A percentile compares a stretch with the other conserved stretches of the same genome.
Evolutionary conservation across 2,888 invertebrate genomes (phyloP).

Genomic region (Lithodes maja): DNA sequence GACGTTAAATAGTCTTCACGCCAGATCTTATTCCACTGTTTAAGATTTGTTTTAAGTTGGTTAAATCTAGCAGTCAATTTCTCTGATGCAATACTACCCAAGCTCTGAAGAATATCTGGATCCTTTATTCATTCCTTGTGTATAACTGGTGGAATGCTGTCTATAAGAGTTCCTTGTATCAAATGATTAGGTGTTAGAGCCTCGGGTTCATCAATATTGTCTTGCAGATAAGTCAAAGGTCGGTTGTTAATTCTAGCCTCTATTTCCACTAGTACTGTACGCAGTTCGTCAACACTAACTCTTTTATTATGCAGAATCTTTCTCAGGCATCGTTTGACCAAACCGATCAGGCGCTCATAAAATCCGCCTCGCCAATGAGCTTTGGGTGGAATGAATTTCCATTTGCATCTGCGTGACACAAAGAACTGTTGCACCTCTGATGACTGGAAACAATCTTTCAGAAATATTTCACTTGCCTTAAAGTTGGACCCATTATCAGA

Average conservation of each 20-base stretch:
- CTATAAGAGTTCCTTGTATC: not conserved
- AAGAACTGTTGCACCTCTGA: not conserved
- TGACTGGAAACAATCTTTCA: not conserved
- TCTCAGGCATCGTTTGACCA: not conserved
- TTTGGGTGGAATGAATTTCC: conserved; percentile 6
- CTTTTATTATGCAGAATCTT: not conserved
- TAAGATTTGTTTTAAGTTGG: not conserved
- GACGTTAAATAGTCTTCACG: not conserved
- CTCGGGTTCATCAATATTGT: not conserved
- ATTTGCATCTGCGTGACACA: not conserved
- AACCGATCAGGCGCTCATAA: not conserved
- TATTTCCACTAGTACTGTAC: not conserved
- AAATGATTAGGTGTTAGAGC: conserved; percentile 3
- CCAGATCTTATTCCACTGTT: conserved; percentile 1
- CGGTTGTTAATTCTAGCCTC: conserved; percentile 1
- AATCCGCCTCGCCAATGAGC: not conserved
- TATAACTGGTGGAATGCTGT: not conserved
- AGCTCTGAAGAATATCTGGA: not conserved
- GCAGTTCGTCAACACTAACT: not conserved
- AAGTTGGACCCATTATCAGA: not conserved
- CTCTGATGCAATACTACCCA: not conserved
- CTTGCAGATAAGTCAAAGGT: not conserved
- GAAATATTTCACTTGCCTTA: not conserved
- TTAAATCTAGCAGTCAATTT: not conserved
- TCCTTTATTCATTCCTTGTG: not conserved